phyloP scores from a whole-genome alignment of 2,888 invertebrate species.

The Erebia palarica region DNA sequence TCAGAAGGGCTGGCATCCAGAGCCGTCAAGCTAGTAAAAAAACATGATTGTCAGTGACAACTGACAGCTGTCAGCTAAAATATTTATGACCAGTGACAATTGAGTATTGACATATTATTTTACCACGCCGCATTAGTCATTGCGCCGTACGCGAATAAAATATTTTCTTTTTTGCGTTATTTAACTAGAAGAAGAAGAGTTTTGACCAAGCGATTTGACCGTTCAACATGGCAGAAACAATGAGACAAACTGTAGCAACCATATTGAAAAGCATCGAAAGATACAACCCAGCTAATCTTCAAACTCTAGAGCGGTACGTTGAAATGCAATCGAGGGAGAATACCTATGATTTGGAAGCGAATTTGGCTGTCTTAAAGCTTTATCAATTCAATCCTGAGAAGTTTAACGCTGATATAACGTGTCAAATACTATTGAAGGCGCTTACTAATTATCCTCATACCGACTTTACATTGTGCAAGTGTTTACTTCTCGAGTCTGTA shows the following conservation, averaged over 20 bases:
- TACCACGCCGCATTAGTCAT: no score
- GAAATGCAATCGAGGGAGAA: slow-evolving; percentile 96
- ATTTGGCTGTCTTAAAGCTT: slow-evolving; percentile 96
- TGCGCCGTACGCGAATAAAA: no score
- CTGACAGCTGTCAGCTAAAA: no score
- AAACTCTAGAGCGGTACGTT: slow-evolving; percentile 95
- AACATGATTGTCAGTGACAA: no score
- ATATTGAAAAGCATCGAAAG: slow-evolving; percentile 97
- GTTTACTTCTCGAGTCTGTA: slow-evolving; percentile 90
- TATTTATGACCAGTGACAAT: no score
- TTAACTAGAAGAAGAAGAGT: neutral
- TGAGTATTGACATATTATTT: no score
- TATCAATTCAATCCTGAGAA: slow-evolving; percentile 97
- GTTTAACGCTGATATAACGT: slow-evolving; percentile 92
- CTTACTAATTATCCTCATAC: slow-evolving; percentile 98
- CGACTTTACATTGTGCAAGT: slow-evolving; percentile 99
- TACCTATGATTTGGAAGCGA: slow-evolving; percentile 98
- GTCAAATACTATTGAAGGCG: slow-evolving; percentile 96
- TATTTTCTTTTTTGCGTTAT: no score
- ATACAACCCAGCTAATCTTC: slow-evolving; percentile 97
- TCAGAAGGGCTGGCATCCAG: no score
- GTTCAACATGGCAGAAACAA: slow-evolving; percentile 87
- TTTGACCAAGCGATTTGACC: neutral
- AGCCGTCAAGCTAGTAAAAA: no score
- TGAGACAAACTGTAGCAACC: slow-evolving; percentile 92